A percentile compares a stretch with the other conserved stretches of the same genome.
These are phyloP conservation scores for Myripristis murdjan DNA, from an alignment of 2,797 vertebrate genomes.

Conservation along the genomic window DNA sequence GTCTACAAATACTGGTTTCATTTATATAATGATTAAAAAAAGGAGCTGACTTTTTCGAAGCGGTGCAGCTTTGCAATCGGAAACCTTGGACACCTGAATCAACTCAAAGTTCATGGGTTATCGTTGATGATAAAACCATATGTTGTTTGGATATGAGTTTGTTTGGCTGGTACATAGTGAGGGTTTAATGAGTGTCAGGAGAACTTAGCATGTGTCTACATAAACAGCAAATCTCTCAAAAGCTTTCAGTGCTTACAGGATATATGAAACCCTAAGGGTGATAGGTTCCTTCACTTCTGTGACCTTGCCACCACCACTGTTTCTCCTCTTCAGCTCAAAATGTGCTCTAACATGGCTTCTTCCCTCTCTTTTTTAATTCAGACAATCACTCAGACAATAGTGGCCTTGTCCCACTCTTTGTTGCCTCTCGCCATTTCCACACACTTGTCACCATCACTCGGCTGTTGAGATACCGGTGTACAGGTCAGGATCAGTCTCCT, in stretches of 20 bases:
- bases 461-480: slow-evolving; percentile 41
- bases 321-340: slow-evolving; percentile 37
- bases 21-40: neutral
- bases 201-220: slow-evolving; percentile 67
- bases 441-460: slow-evolving; percentile 72
- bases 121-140: slow-evolving; percentile 14
- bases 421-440: slow-evolving; percentile 1
- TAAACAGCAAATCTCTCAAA: slow-evolving; percentile 75
- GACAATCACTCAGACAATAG: neutral
- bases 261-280: slow-evolving; percentile 68
- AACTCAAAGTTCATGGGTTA: neutral
- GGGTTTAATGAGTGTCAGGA: slow-evolving; percentile 52
- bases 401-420: too few species aligned
- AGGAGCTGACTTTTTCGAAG: too few species aligned
- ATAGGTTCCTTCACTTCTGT: slow-evolving; percentile 15
- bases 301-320: neutral
- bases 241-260: slow-evolving; percentile 74
- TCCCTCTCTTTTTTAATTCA: neutral
- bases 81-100: slow-evolving; percentile 6
- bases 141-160: slow-evolving; percentile 29
- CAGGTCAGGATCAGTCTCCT: slow-evolving; percentile 38
- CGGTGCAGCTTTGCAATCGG: neutral
- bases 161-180: slow-evolving; percentile 6
- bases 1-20: neutral
- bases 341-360: slow-evolving; percentile 26